Evolutionary conservation across 2,797 vertebrate species (phyloP), one percentile per base, ranked within the genome.

Genomic region (Anguilla megastoma): DNA sequence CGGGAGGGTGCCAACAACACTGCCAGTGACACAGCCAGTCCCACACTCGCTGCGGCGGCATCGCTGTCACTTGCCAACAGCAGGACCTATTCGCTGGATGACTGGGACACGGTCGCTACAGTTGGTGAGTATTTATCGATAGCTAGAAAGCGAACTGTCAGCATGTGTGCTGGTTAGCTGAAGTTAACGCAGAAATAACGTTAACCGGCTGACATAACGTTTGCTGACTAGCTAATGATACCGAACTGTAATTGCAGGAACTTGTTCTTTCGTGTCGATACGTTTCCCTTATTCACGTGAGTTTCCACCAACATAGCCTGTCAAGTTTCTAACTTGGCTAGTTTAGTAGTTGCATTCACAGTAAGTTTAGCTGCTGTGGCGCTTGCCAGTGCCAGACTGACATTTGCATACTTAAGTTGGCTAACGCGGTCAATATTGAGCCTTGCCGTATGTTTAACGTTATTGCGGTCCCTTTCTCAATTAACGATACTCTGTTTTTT

Each of bases 71-170:
- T 86, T 0, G 89, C 27, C 74, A 90, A 79, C 2, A 92, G 6
- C 85, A 92, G 89, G 93, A 94, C 80, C 3, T 97, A 95, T 87
- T 88, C 93, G 33, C 95, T 98, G 9, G 97, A 98, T n/a, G 97
- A 98, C 56, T 94, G 98, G 93, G 96, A 98, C 91, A 98, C 96
- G 7, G 90, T 98, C 16, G 97, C 97, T 60, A 97, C 97, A 0
- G 97, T 98, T 12, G 97, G 98, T 98, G 93, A 97, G 97, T 96
- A 50, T n/a, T 9, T 50, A 12, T 76, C 8, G 41, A 45, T 45
- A 45, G 41, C 41, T 45, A 6, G 24, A 24, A n/a, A 66, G 6
- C 21, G 6, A 60, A 52, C 50, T 8, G 7, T 52, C 50, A 45
- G 41, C 41, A 45, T 45, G 41, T 45, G 41, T 45, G 41, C 3